These are phyloP conservation scores for Ptiloglossa arizonensis DNA, from an alignment of 1,140 invertebrate species.

Conservation along the genomic window DNA sequence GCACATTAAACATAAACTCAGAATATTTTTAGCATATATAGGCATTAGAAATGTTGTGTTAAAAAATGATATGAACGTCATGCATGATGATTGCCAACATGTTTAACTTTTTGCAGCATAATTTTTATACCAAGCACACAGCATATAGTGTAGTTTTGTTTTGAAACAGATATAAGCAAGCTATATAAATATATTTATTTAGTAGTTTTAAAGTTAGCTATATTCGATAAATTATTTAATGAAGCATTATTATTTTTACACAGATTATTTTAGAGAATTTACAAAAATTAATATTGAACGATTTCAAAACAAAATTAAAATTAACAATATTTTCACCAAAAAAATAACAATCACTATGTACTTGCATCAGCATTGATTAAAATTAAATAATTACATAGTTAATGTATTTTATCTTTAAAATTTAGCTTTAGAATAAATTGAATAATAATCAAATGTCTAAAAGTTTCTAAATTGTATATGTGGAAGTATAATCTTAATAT, in stretches of 20 bases:
- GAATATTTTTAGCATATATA: conserved; percentile 9
- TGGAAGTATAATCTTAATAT: conserved; percentile 9
- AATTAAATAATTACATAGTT: neutral
- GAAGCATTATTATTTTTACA: conserved; percentile 12
- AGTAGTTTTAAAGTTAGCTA: neutral
- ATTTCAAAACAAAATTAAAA: conserved; percentile 10
- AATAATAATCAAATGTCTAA: conserved; percentile 2
- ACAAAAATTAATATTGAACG: neutral
- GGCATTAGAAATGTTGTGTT: conserved; percentile 8
- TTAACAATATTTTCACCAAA: no score
- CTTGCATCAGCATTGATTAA: neutral
- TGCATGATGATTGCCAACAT: conserved; percentile 9
- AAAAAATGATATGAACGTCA: conserved; percentile 12
- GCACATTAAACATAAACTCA: conserved; percentile 26
- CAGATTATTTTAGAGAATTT: conserved; percentile 28
- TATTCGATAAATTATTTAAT: conserved; percentile 12
- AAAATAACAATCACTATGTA: no score
- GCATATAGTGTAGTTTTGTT: neutral
- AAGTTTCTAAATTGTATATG: neutral
- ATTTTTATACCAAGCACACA: conserved; percentile 8
- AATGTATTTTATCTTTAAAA: neutral
- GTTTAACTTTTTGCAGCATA: neutral
- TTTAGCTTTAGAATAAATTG: neutral
- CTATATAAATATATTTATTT: conserved; percentile 15
- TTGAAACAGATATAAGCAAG: conserved; percentile 30